phyloP scores from a whole-genome alignment of 2,797 vertebrate species.

The Selene dorsalis region DNA sequence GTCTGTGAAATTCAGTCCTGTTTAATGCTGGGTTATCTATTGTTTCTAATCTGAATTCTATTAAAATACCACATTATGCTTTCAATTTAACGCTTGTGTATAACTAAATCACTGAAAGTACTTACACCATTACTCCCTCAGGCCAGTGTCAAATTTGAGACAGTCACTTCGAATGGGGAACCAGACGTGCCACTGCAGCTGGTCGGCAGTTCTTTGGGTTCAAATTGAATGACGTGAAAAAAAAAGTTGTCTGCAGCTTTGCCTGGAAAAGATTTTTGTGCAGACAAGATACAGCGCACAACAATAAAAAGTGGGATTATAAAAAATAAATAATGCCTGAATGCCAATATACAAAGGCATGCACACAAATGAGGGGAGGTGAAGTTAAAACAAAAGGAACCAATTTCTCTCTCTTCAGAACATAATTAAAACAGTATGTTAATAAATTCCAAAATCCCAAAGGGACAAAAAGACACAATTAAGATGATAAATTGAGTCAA shows the following conservation, averaged over 20 bases:
- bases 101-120: conserved; percentile 41
- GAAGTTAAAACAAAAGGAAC: background rate
- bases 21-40: conserved; percentile 3
- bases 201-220: conserved; percentile 31
- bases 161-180: conserved; percentile 42
- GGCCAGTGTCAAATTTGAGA: conserved; percentile 51
- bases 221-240: background rate
- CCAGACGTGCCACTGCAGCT: conserved; percentile 54
- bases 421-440: background rate
- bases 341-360: background rate
- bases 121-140: conserved; percentile 35
- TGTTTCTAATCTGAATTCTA: conserved; percentile 28
- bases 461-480: background rate
- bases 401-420: background rate
- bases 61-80: conserved; percentile 47
- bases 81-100: conserved; percentile 47
- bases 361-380: background rate
- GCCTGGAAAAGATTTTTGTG: background rate
- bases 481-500: background rate
- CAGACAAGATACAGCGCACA: background rate
- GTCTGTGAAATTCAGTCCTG: background rate
- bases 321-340: background rate
- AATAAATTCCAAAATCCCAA: background rate
- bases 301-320: background rate
- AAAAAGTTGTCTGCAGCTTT: conserved; percentile 3